phyloP scores from a whole-genome alignment of 1,140 invertebrate genomes.

The Polypedilum pembai region DNA sequence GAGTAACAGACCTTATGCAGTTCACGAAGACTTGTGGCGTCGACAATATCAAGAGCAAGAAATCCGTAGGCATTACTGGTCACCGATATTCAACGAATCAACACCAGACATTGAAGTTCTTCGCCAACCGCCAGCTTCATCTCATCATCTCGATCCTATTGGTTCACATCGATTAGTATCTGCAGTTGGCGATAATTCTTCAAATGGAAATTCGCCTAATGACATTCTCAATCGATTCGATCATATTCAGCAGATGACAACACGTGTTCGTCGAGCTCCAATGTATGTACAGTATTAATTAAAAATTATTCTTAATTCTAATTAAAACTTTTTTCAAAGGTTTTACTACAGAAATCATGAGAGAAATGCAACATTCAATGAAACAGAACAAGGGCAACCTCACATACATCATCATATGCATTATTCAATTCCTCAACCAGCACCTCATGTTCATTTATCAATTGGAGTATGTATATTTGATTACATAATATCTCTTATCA shows the following conservation, averaged over 20 bases:
- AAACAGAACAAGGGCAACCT: neutral
- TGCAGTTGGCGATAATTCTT: slow-evolving; percentile 12
- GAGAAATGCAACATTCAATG: no score
- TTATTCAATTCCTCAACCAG: slow-evolving; percentile 49
- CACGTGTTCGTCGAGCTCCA: slow-evolving; percentile 29
- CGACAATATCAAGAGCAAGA: slow-evolving; percentile 62
- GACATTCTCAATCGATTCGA: slow-evolving; percentile 33
- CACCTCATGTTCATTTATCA: slow-evolving; percentile 49
- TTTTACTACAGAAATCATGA: no score
- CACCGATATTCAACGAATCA: neutral
- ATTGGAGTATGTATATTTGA: slow-evolving; percentile 43
- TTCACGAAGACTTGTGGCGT: slow-evolving; percentile 65
- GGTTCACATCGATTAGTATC: neutral
- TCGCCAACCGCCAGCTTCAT: slow-evolving; percentile 42
- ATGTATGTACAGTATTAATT: neutral
- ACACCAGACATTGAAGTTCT: slow-evolving; percentile 33
- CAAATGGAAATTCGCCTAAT: neutral
- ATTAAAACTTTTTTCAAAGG: no score
- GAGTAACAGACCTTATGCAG: slow-evolving; percentile 50
- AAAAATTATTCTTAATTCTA: neutral
- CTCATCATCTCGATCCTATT: neutral
- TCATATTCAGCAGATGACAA: neutral
- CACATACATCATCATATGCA: slow-evolving; percentile 60
- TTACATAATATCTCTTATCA: neutral
- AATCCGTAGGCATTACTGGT: slow-evolving; percentile 30